phyloP scores from a whole-genome alignment of 2,888 invertebrate species.

The Hipparchia sbordonii region DNA sequence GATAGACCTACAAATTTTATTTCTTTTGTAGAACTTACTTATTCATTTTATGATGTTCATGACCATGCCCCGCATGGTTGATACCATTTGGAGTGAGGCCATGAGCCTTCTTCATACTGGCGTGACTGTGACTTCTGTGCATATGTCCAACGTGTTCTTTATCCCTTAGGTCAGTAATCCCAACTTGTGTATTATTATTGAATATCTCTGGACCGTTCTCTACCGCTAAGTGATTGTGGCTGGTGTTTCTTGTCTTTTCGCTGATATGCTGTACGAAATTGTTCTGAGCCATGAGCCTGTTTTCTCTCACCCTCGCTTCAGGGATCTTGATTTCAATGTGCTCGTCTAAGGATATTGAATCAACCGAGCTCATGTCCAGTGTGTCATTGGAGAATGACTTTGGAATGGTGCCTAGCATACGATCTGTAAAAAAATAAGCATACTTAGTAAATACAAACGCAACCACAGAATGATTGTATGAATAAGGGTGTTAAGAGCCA shows the following conservation, averaged over 20 bases:
- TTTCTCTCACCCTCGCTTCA: constrained; percentile 74
- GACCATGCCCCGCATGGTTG: constrained; percentile 62
- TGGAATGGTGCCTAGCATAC: constrained; percentile 77
- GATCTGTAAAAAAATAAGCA: constrained; percentile 59
- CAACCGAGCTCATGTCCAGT: constrained; percentile 83
- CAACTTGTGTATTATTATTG: constrained; percentile 43
- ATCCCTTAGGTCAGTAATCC: constrained; percentile 39
- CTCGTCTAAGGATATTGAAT: constrained; percentile 83
- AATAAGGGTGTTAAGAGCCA: no score
- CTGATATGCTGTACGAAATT: constrained; percentile 76
- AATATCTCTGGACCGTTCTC: constrained; percentile 62
- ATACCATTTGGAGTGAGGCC: constrained; percentile 69
- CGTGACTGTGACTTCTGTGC: constrained; percentile 74
- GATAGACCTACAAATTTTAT: no score
- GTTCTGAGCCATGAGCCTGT: constrained; percentile 75
- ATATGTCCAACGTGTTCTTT: constrained; percentile 55
- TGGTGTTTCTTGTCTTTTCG: constrained; percentile 66
- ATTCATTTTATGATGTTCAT: constrained; percentile 65
- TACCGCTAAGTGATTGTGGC: constrained; percentile 69
- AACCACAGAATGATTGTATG: no score
- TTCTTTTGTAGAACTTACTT: constrained; percentile 57
- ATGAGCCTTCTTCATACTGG: constrained; percentile 71
- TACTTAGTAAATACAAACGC: background rate
- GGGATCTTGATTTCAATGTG: constrained; percentile 84
- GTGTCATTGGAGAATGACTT: constrained; percentile 84